Conservation (phyloP, 2,113 vertebrate species). For the Sprattus sprattus region DNA sequence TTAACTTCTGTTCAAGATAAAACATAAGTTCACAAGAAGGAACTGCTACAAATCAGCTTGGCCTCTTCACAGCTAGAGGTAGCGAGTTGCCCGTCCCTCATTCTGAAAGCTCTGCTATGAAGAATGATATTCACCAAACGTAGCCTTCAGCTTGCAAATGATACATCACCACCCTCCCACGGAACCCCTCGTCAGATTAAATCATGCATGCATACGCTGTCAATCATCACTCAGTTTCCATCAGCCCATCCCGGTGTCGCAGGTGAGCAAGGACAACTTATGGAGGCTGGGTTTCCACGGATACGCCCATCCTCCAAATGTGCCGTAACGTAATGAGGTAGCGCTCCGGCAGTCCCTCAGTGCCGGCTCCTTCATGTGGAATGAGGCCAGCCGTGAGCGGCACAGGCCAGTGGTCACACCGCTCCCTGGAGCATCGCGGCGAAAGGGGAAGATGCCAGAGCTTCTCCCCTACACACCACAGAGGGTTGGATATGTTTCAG, state of each 20-base stretch:
- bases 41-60: neutral
- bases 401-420: neutral
- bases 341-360: neutral
- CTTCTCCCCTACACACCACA: neutral
- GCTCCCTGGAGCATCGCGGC: too few relatives aligned
- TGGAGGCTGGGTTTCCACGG: neutral
- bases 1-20: neutral
- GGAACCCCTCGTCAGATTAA: neutral
- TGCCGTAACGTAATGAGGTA: neutral
- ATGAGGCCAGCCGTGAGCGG: neutral
- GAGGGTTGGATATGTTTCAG: too few relatives aligned
- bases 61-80: neutral
- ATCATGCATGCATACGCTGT: neutral
- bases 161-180: neutral
- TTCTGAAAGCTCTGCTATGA: neutral
- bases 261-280: neutral
- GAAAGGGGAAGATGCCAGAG: too few relatives aligned
- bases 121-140: neutral
- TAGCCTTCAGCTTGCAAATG: neutral
- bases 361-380: neutral
- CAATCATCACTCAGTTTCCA: neutral
- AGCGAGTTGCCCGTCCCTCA: neutral
- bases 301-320: neutral
- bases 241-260: neutral
- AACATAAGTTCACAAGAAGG: neutral